Evolutionary conservation across 35 echinoderm and acorn worm species (phyloP), one percentile per base, ranked within the genome.

Genomic region (Ptychodera flava): DNA sequence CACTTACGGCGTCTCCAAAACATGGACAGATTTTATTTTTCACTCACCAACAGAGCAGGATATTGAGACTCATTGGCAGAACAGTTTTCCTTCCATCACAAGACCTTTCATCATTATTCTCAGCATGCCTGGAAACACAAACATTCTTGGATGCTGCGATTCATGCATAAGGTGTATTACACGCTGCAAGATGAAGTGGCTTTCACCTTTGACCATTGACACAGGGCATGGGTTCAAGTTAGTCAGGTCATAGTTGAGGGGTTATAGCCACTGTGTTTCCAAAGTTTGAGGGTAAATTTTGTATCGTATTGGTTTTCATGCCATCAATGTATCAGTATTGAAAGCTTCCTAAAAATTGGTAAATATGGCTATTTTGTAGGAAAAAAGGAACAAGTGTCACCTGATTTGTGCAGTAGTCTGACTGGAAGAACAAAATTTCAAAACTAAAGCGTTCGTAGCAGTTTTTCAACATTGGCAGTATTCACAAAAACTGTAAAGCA

Each of bases 151-250:
- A 22, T 85, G 85, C 76, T 84, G 91, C 37, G 91, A 82, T 22
- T 75, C 64, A 14, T 99, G 92, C 79, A 37, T 88, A 29, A 87
- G 89, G 37, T 99, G 93, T 80, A 88, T 92, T 29, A 86, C 86
- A 15, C 89, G 93, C 15, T 94, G 93, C 85, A 99, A 92, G 78
- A 92, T 99, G 83, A 99, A 92, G 77, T 99, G 96, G 96, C 52
- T 99, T 32, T 92, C 96, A 30, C 96, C 96, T 22, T 77, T 79
- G 79, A 82, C 94, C 34, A 64, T 99, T 33, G 91, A 99, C 76
- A 99, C 90, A 31, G 93, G 96, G 28, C 96, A 99, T 86, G 96
- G 96, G 15, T 99, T 99, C 77, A 94, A 91, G 84, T 86, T 99
- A 35, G 96, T 99, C 16, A 89, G 93, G 38, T 94, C 96, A 36